phyloP scores from a whole-genome alignment of 2,888 invertebrate species.

The Noctua janthe region DNA sequence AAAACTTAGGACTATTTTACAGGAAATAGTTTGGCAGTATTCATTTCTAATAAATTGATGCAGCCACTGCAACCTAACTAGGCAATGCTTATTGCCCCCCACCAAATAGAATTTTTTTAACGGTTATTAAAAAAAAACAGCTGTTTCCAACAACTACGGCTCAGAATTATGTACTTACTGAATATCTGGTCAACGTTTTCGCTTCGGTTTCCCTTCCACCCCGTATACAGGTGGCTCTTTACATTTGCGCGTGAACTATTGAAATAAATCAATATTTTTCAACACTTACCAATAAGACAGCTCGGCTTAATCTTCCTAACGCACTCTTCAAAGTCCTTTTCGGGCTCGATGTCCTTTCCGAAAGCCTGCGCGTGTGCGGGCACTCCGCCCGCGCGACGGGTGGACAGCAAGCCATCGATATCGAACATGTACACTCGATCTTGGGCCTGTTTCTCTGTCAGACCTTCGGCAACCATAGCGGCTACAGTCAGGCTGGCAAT shows the following conservation, averaged over 20 bases:
- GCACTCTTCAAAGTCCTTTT: conserved; percentile 94
- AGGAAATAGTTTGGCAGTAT: not conserved
- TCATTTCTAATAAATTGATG: too few species aligned
- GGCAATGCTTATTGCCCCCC: too few species aligned
- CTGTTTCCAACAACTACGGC: too few species aligned
- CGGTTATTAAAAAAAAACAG: too few species aligned
- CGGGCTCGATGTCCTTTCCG: conserved; percentile 94
- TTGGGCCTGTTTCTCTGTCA: conserved; percentile 93
- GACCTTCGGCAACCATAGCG: conserved; percentile 95
- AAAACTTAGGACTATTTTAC: not conserved
- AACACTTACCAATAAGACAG: conserved; percentile 95
- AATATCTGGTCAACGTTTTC: too few species aligned
- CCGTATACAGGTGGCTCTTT: too few species aligned
- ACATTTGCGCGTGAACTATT: too few species aligned
- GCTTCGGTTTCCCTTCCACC: too few species aligned
- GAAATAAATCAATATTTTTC: not conserved
- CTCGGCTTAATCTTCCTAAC: conserved; percentile 96
- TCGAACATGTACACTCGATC: conserved; percentile 99
- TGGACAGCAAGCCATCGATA: conserved; percentile 96
- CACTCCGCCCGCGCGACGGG: conserved; percentile 91
- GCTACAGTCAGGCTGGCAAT: conserved; percentile 97
- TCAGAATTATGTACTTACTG: too few species aligned
- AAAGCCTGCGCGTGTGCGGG: conserved; percentile 93
- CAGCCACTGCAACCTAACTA: too few species aligned
- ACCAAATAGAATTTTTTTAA: too few species aligned